Conservation (phyloP, 2,113 vertebrate genomes). For the Callipepla californica region DNA sequence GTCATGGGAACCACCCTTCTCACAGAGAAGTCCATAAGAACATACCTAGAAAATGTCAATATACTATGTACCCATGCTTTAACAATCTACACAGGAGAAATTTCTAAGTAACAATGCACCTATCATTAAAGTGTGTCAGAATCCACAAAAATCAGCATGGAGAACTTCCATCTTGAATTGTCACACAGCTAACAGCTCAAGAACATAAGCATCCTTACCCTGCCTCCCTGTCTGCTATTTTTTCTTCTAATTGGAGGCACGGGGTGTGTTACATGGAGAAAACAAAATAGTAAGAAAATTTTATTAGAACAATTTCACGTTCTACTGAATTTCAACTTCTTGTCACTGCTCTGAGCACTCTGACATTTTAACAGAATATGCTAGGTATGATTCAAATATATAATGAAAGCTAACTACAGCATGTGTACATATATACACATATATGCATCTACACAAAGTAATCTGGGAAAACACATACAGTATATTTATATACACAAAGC, state of each 20-base stretch:
- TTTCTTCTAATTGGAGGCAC: neutral
- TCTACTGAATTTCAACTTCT: neutral
- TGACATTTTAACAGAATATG: neutral
- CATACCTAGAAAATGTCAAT: rapidly evolving
- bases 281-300: neutral
- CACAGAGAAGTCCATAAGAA: neutral
- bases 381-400: neutral
- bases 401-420: neutral
- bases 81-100: neutral
- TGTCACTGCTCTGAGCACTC: neutral
- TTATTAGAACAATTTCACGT: neutral
- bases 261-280: neutral
- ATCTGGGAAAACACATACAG: neutral
- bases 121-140: neutral
- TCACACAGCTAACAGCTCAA: neutral
- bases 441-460: neutral
- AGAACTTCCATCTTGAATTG: neutral
- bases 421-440: no score
- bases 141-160: neutral
- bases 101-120: neutral
- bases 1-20: neutral
- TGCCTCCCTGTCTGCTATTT: neutral
- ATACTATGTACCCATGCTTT: no score
- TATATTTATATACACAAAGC: neutral
- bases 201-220: neutral